Conservation (phyloP, 37 sponge, comb jelly and placozoan species). For the Ephydatia muelleri region DNA sequence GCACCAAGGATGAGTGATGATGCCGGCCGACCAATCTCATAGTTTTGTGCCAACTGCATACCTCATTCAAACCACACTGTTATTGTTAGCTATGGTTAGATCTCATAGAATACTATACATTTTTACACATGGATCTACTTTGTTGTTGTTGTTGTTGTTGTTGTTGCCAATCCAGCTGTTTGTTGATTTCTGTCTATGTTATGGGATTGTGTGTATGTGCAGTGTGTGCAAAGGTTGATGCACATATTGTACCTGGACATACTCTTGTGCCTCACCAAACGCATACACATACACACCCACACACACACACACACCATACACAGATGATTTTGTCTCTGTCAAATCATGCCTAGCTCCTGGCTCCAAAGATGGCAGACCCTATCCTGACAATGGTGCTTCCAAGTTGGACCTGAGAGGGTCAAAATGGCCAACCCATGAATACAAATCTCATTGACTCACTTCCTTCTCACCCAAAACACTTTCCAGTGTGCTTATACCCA, state of each 20-base stretch:
- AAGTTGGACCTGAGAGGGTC: slow-evolving; percentile 47
- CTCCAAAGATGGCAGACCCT: slow-evolving; percentile 72
- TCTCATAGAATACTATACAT: neutral
- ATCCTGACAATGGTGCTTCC: slow-evolving; percentile 78
- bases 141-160: too few relatives aligned
- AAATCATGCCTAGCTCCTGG: slow-evolving; percentile 7
- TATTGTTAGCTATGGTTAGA: neutral
- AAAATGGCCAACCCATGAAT: neutral
- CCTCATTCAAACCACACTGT: neutral
- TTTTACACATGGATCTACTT: too few relatives aligned
- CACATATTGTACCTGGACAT: neutral
- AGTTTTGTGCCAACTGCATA: neutral
- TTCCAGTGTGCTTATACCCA: too few relatives aligned
- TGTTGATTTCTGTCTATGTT: neutral
- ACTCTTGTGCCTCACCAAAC: neutral
- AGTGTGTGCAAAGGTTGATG: neutral
- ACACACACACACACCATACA: too few relatives aligned
- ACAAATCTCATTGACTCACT: neutral
- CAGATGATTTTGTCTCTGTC: neutral
- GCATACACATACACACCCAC: neutral
- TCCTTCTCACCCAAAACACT: neutral
- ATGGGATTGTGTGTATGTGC: neutral
- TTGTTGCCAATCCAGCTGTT: too few relatives aligned
- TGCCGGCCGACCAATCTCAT: neutral
- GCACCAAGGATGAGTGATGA: slow-evolving; percentile 91